phyloP scores from a whole-genome alignment of 2,888 invertebrate species.

The Hyppa rectilinea region DNA sequence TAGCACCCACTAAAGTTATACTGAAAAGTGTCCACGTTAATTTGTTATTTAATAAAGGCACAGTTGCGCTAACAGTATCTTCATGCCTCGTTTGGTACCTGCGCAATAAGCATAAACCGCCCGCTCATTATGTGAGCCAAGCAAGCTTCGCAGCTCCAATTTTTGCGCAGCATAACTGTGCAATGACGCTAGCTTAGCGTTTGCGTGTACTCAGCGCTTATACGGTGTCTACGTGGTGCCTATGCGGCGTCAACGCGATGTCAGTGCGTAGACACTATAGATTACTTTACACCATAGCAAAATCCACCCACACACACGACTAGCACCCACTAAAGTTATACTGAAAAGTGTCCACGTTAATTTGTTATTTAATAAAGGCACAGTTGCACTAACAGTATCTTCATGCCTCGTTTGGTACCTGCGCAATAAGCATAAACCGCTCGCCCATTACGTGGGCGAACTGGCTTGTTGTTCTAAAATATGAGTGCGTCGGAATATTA shows the following conservation, averaged over 20 bases:
- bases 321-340: background rate
- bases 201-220: no score
- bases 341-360: slow-evolving; percentile 23
- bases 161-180: background rate
- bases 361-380: slow-evolving; percentile 55
- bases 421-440: slow-evolving; percentile 56
- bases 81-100: slow-evolving; percentile 45
- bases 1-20: background rate
- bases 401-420: slow-evolving; percentile 54
- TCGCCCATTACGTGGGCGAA: slow-evolving; percentile 38
- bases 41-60: background rate
- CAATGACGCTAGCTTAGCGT: background rate
- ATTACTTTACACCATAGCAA: background rate
- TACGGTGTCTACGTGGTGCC: no score
- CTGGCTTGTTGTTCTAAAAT: slow-evolving; percentile 43
- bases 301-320: background rate
- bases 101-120: slow-evolving; percentile 46
- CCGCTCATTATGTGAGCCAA: slow-evolving; percentile 22
- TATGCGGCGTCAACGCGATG: background rate
- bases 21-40: background rate
- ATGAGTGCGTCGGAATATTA: slow-evolving; percentile 42
- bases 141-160: background rate
- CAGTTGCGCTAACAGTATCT: background rate
- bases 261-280: background rate
- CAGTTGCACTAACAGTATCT: slow-evolving; percentile 45